phyloP scores from a whole-genome alignment of 2,113 vertebrate species.

The Hassar affinis region DNA sequence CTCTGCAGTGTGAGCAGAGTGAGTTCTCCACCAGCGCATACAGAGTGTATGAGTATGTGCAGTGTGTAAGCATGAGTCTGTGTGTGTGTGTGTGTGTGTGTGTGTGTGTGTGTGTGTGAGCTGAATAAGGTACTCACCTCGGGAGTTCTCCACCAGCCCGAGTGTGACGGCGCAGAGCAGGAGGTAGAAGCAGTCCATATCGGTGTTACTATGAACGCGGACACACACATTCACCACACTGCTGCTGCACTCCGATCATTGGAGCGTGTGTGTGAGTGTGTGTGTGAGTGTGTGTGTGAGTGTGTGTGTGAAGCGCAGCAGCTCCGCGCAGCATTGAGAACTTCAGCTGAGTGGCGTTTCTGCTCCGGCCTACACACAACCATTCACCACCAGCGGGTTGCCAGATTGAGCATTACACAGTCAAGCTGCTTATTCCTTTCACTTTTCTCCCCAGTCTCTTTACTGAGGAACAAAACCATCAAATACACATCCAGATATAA shows the following conservation, averaged over 20 bases:
- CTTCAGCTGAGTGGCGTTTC: not conserved
- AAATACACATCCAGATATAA: too few relatives aligned
- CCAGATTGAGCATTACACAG: not conserved
- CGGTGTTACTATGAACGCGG: not conserved
- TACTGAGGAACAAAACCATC: too few relatives aligned
- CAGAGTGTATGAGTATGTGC: not conserved
- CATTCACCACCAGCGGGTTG: not conserved
- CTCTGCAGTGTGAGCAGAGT: too few relatives aligned
- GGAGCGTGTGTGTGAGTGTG: not conserved
- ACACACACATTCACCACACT: constrained; percentile 10
- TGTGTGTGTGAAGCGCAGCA: not conserved
- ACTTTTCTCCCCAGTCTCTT: too few relatives aligned
- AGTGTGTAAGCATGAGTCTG: not conserved
- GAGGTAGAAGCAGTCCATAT: constrained; percentile 1
- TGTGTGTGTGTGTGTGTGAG: not conserved
- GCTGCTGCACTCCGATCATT: not conserved
- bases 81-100: not conserved
- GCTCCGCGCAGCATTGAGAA: not conserved
- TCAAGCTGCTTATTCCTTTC: not conserved
- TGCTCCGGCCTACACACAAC: not conserved
- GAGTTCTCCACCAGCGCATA: too few relatives aligned
- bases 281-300: not conserved
- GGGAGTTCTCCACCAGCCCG: not conserved
- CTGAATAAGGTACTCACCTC: not conserved
- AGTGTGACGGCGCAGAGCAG: constrained; percentile 3